A percentile compares a stretch with the other conserved stretches of the same genome.
These are phyloP conservation scores for Drosophila santomea DNA, from an alignment of 1,140 invertebrate species.

Conservation along the genomic window DNA sequence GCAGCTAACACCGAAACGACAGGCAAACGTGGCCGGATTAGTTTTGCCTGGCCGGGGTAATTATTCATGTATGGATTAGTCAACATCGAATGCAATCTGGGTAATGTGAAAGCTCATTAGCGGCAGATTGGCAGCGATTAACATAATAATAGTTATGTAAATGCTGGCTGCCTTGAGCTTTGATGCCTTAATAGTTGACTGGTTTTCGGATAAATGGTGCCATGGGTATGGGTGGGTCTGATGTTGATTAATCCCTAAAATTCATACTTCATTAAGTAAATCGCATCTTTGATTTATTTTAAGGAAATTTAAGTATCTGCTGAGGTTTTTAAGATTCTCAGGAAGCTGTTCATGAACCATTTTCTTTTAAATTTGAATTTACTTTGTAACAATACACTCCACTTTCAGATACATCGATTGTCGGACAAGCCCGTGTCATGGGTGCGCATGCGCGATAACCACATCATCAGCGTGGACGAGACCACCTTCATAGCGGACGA, in stretches of 20 bases:
- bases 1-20: constrained; percentile 32
- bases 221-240: neutral
- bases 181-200: constrained; percentile 1
- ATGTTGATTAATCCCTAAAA: neutral
- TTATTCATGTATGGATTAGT: constrained; percentile 54
- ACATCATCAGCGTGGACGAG: constrained; percentile 94
- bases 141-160: constrained; percentile 46
- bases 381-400: neutral
- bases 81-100: constrained; percentile 39
- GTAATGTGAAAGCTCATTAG: constrained; percentile 51
- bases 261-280: no score
- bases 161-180: constrained; percentile 4
- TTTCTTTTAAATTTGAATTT: neutral
- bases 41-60: constrained; percentile 21
- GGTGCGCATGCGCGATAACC: constrained; percentile 93
- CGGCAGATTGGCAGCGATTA: constrained; percentile 42
- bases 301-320: no score
- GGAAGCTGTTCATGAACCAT: no score
- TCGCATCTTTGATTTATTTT: no score
- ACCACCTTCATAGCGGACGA: constrained; percentile 94
- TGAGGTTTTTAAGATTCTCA: no score
- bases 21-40: constrained; percentile 37
- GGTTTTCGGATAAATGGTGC: neutral
- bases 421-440: constrained; percentile 96
- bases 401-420: constrained; percentile 88